Percentiles rank a stretch among this genome's conserved stretches.
phyloP scores from a whole-genome alignment of 2,113 vertebrate species.

The Aythya baeri region DNA sequence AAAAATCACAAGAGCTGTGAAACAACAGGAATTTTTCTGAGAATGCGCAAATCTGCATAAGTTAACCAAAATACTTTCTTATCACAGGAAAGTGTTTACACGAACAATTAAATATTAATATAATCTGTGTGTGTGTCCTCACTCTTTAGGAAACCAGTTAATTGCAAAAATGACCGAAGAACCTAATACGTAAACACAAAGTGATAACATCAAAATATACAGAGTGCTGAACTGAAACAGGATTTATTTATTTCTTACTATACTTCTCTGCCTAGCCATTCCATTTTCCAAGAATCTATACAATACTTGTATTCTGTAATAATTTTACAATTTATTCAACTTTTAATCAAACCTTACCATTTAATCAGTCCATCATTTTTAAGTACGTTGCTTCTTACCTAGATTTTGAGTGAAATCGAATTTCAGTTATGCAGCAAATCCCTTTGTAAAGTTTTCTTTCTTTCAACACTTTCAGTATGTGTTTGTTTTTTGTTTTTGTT shows the following conservation, averaged over 20 bases:
- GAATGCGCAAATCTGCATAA: background rate
- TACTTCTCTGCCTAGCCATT: background rate
- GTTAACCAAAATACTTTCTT: background rate
- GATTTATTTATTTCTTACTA: background rate
- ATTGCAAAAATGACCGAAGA: background rate
- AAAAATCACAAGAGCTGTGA: background rate
- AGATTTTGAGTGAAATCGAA: background rate
- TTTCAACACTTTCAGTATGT: background rate
- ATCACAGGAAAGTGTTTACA: background rate
- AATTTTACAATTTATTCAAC: background rate
- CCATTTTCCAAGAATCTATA: background rate
- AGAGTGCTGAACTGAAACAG: background rate
- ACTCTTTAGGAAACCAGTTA: background rate
- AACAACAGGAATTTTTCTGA: background rate
- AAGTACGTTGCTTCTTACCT: background rate
- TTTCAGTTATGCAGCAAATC: background rate
- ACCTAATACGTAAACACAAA: background rate
- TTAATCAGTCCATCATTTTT: background rate
- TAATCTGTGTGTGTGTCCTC: background rate
- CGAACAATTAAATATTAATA: background rate
- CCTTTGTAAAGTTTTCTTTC: background rate
- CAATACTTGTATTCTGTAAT: background rate
- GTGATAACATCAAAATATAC: background rate
- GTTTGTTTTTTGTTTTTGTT: background rate
- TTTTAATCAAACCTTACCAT: background rate